Conservation (phyloP, 1,140 invertebrate species). For the fruit fly (Drosophila melanogaster) region DNA sequence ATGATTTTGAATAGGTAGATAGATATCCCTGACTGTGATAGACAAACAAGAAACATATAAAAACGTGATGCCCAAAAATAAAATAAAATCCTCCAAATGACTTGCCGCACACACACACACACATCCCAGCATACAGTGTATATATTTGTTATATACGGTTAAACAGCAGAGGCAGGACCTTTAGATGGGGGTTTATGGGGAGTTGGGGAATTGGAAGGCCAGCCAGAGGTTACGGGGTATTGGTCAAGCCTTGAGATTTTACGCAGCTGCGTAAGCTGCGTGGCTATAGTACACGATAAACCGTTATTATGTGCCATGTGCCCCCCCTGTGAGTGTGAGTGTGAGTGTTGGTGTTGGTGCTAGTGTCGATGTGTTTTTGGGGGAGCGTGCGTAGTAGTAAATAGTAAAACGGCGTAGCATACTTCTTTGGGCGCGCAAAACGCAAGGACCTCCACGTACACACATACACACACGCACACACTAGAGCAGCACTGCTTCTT, state of each 20-base stretch:
- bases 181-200: neutral
- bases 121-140: neutral
- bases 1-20: too few species aligned
- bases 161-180: conserved; percentile 16
- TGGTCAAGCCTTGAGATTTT: conserved; percentile 78
- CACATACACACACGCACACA: conserved; percentile 14
- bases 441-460: conserved; percentile 5
- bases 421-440: conserved; percentile 79
- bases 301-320: conserved; percentile 71
- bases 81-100: conserved; percentile 9
- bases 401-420: conserved; percentile 75
- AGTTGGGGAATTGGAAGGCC: neutral
- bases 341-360: conserved; percentile 7
- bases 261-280: conserved; percentile 76
- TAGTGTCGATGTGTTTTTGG: conserved; percentile 28
- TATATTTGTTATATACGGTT: conserved; percentile 16
- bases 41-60: too few species aligned
- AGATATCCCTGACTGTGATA: too few species aligned
- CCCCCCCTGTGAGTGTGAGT: conserved; percentile 12
- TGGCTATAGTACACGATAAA: conserved; percentile 66
- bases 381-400: conserved; percentile 76
- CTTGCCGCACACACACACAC: conserved; percentile 1
- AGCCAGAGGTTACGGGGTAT: conserved; percentile 56
- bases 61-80: conserved; percentile 9
- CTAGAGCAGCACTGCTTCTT: neutral